Percentiles rank a stretch among this genome's conserved stretches.
Conservation (phyloP, 2,888 invertebrate genomes). For the Lepidochrysops patricia region DNA sequence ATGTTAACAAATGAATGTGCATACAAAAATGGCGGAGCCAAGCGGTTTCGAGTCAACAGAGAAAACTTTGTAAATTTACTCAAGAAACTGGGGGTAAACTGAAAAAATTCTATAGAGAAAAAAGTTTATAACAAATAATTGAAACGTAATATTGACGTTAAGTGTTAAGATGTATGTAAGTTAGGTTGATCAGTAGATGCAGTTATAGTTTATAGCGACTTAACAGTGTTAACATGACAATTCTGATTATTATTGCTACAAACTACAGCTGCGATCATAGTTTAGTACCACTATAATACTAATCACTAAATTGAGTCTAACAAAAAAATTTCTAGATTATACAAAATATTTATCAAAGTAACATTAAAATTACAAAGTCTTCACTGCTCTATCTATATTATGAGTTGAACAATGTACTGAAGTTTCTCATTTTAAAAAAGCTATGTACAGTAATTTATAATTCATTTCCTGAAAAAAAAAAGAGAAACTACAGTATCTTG, state of each 20-base stretch:
- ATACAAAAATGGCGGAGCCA: slow-evolving; percentile 22
- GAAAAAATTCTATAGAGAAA: not conserved
- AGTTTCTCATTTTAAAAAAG: not conserved
- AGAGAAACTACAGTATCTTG: not conserved
- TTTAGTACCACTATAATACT: no score
- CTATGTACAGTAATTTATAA: not conserved
- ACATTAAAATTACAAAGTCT: not conserved
- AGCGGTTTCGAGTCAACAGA: slow-evolving; percentile 19
- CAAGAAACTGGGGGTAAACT: slow-evolving; percentile 2
- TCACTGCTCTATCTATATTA: not conserved
- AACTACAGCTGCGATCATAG: no score
- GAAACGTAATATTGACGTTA: no score
- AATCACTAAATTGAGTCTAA: no score
- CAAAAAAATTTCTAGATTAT: no score
- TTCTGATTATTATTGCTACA: no score
- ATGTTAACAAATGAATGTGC: slow-evolving; percentile 15
- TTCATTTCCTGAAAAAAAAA: not conserved
- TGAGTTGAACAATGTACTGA: not conserved
- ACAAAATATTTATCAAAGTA: no score
- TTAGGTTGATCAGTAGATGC: no score
- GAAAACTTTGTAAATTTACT: slow-evolving; percentile 14
- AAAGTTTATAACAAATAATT: not conserved
- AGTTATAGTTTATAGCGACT: no score
- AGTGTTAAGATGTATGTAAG: no score
- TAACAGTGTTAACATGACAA: no score